Base-by-base conservation (phyloP, 30 jellyfish, hydroid and myxozoan genomes). In the Pseudorhiza aurosa region DNA sequence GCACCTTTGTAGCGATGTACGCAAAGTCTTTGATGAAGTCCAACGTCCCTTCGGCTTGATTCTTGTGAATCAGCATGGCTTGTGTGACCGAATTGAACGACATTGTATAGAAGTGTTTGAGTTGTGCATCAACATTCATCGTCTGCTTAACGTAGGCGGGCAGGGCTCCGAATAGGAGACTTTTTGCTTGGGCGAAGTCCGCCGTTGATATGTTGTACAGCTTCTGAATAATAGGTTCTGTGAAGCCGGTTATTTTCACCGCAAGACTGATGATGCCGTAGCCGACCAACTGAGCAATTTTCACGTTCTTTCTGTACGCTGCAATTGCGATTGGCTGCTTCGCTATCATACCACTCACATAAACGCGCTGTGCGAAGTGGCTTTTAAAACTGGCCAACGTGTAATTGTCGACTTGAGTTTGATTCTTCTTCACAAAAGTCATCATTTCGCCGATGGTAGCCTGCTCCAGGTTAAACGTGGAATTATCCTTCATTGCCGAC, bases 21-120 rank as follows among this genome's bases (percentile, higher is more conserved):
- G 33, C 40, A 33, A 72, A 47, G 46, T 72, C 85, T 55, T 30
- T 22, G 15, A 72, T 30, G 24, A 72, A 72, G 35, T 72, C 85
- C 14, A 2, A 17, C 0, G 58, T 53, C 58, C 55, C 72, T 14
- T 72, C 72, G n/a, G 72, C 28, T 0, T 46, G 19, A 33, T 72
- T 72, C 28, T 29, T 47, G 18, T 72, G 85, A 0, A 72, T 43
- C 59, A 72, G 58, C 18, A 72, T 18, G 1, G 85, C 72, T 12
- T 49, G 28, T 0, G 72, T 72, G 27, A 72, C 19, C 0, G 85
- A 72, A 22, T 50, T 25, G 19, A 72, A 46, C 1, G 85, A 72
- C 85, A 72, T 72, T 46, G 72, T 45, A 37, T 72, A 72, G 58
- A n/a, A 72, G 40, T 72, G 72, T 39, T 72, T 72, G 42, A 72